Base-by-base conservation (phyloP, 2,113 vertebrate species). In the Cebidichthys violaceus region DNA sequence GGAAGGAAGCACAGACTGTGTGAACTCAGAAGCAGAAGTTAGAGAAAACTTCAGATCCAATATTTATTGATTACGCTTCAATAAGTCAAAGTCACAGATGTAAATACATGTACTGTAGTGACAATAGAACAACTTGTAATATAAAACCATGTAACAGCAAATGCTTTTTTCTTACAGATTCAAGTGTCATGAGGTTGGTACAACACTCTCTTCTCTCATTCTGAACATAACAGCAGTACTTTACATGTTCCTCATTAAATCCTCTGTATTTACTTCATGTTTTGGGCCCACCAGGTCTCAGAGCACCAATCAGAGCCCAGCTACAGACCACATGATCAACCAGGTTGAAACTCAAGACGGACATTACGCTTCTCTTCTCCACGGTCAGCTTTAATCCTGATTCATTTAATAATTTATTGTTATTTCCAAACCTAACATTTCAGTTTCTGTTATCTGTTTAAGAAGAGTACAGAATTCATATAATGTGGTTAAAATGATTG, bases 91-190 rank as follows among this genome's bases (percentile, higher is more conserved):
- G 18, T 52, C 22, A 55, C 2, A 27, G 2, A 45, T 67, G 4
- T 29, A 11, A 15, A 6, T 0, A 43, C 67, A 17, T 18, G n/a
- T 6, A 18, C 29, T 31, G 37, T 15, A 37, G 13, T 39, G 14
- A 68, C 9, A 14, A n/a, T 8, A 29, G 3, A 4, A 43, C 15
- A 22, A 1, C 15, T 9, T 14, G 2, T 7, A 9, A 4, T 10
- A 9, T 4, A 75, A 39, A n/a, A 20, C 1, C 2, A 66, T 7
- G 0, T 47, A 43, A 54, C 20, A 62, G 4, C 3, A 65, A 8
- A 9, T 65, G 9, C 37, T 13, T 20, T 61, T 75, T 27, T 60
- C 39, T 50, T n/a, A 43, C 79, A 86, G 84, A 8, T 29, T 50
- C 33, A 4, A 14, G 8, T 27, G 33, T 20, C 14, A 2, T 29